Conservation (phyloP, 2,113 vertebrate species). For the Lagopus leucura region DNA sequence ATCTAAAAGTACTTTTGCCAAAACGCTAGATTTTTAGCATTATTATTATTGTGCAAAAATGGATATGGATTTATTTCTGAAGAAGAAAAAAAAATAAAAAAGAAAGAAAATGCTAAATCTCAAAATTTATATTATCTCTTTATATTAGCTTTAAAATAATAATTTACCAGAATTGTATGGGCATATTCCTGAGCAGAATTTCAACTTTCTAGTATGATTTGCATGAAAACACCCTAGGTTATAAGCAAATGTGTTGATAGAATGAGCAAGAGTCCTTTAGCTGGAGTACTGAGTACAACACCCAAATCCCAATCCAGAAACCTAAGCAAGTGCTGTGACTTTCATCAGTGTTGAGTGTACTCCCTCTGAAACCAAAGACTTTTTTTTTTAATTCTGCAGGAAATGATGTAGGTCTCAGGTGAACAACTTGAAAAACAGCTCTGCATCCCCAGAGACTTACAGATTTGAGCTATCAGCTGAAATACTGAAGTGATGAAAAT, state of each 20-base stretch:
- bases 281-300: background rate
- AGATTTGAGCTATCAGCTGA: background rate
- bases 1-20: background rate
- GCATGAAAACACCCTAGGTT: background rate
- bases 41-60: background rate
- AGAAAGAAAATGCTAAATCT: background rate
- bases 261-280: background rate
- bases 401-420: background rate
- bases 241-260: background rate
- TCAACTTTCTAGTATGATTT: background rate
- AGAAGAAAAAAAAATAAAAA: background rate
- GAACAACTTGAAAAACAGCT: background rate
- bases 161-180: background rate
- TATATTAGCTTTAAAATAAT: background rate
- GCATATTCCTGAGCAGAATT: background rate
- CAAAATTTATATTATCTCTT: background rate
- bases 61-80: background rate
- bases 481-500: background rate
- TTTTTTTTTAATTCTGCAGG: background rate
- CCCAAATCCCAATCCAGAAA: background rate
- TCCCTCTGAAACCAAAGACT: background rate
- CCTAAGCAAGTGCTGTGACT: background rate
- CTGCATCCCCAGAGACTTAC: background rate
- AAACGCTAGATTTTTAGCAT: background rate
- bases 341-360: background rate